phyloP scores from a whole-genome alignment of 2,888 invertebrate genomes.

The Fabriciana adippe region DNA sequence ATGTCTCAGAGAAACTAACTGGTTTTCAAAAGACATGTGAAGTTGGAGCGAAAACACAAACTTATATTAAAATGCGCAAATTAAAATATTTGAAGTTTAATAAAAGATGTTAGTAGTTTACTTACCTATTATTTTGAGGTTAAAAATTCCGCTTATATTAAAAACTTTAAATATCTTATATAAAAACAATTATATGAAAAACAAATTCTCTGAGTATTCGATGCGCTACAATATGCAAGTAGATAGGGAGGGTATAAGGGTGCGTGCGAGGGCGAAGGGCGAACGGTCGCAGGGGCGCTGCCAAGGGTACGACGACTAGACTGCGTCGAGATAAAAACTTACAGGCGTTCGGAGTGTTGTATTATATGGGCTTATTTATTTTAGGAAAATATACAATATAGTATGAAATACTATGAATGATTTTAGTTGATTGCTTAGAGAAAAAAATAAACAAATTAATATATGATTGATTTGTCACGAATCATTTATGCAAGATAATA shows the following conservation, averaged over 20 bases:
- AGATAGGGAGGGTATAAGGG: slow-evolving; percentile 29
- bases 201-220: slow-evolving; percentile 7
- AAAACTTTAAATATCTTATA: background rate
- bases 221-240: slow-evolving; percentile 14
- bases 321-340: slow-evolving; percentile 31
- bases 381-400: background rate
- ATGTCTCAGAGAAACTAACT: too few relatives aligned
- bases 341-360: slow-evolving; percentile 20
- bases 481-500: too few relatives aligned
- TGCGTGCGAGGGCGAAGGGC: slow-evolving; percentile 70
- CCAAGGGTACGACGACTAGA: slow-evolving; percentile 65
- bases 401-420: background rate
- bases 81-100: too few relatives aligned
- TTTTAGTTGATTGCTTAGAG: background rate
- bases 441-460: background rate
- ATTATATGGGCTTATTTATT: slow-evolving; percentile 21
- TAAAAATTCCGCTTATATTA: background rate
- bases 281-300: slow-evolving; percentile 59
- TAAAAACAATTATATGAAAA: slow-evolving; percentile 4
- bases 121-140: too few relatives aligned
- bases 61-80: too few relatives aligned
- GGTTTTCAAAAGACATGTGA: too few relatives aligned
- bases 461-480: background rate
- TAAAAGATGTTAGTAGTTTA: too few relatives aligned
- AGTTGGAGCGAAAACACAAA: too few relatives aligned